Percentiles rank a stretch among this genome's conserved stretches.
Conservation (phyloP, 2,888 invertebrate genomes). For the Ischnura elegans region DNA sequence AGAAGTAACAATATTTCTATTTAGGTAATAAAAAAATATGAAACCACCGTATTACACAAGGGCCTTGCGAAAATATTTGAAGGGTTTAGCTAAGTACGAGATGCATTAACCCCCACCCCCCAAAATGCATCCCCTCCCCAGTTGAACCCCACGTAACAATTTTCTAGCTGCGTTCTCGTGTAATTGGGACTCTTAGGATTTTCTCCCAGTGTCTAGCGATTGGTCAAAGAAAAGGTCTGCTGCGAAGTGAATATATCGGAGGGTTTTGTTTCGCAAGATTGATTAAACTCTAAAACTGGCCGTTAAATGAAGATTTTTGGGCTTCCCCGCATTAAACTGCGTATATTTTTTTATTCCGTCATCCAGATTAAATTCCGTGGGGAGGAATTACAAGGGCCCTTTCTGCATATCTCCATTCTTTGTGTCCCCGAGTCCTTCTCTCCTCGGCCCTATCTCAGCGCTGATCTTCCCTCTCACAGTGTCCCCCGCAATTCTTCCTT, state of each 20-base stretch:
- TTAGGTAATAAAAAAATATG: no score
- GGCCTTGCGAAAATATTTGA: no score
- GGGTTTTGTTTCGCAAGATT: background rate
- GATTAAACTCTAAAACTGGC: background rate
- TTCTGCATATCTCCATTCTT: slow-evolving; percentile 11
- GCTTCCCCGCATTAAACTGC: background rate
- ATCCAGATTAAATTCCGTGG: background rate
- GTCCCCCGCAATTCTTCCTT: background rate
- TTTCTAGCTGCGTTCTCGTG: no score
- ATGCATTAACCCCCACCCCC: no score
- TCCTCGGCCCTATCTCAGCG: background rate
- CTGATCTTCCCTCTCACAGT: background rate
- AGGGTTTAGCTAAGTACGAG: no score
- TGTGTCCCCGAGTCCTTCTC: background rate
- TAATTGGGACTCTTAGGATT: no score
- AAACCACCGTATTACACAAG: no score
- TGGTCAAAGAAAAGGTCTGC: no score
- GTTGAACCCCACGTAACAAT: no score
- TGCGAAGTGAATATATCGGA: background rate
- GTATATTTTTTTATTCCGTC: background rate
- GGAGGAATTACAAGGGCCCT: background rate
- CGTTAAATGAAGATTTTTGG: slow-evolving; percentile 7
- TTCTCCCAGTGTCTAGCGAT: no score
- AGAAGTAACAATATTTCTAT: no score
- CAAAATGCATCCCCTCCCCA: no score